Evolutionary conservation across 2,888 invertebrate genomes (phyloP).

Genomic region (Nomada lathburiana): DNA sequence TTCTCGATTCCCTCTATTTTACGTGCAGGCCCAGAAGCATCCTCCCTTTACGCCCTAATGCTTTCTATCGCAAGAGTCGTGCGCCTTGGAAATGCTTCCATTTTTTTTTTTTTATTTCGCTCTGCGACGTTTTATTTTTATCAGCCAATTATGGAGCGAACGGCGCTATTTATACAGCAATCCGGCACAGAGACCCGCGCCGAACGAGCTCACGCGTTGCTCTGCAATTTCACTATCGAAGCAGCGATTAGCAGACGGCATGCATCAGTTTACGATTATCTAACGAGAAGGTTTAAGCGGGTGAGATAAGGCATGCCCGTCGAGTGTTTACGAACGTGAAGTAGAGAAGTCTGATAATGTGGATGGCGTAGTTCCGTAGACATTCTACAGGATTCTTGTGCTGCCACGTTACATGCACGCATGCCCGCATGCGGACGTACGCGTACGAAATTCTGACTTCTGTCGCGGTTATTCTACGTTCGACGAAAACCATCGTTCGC

Average conservation of each 20-base stretch:
- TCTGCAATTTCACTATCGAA: neutral
- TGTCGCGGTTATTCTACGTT: neutral
- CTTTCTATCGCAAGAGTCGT: neutral
- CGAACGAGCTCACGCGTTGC: neutral
- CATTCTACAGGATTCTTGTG: conserved; percentile 75
- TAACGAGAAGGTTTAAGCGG: neutral
- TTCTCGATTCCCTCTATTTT: neutral
- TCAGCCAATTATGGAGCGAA: too few species aligned
- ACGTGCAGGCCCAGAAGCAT: neutral
- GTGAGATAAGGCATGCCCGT: conserved; percentile 59
- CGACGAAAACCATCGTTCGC: neutral
- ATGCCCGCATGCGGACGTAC: too few species aligned
- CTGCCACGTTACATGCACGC: neutral
- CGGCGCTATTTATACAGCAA: too few species aligned
- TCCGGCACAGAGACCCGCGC: neutral
- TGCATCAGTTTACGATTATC: conserved; percentile 5
- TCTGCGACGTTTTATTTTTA: too few species aligned
- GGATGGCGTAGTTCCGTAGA: conserved; percentile 71
- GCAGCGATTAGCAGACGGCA: neutral
- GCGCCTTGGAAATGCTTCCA: neutral
- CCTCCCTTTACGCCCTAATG: too few species aligned
- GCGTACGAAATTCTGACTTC: neutral
- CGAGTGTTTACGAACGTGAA: conserved; percentile 81
- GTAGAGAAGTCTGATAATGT: conserved; percentile 77
- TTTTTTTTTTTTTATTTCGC: neutral